A percentile compares a stretch with the other conserved stretches of the same genome.
phyloP scores from a whole-genome alignment of 2,888 invertebrate species.

The Epistrophe eligans region DNA sequence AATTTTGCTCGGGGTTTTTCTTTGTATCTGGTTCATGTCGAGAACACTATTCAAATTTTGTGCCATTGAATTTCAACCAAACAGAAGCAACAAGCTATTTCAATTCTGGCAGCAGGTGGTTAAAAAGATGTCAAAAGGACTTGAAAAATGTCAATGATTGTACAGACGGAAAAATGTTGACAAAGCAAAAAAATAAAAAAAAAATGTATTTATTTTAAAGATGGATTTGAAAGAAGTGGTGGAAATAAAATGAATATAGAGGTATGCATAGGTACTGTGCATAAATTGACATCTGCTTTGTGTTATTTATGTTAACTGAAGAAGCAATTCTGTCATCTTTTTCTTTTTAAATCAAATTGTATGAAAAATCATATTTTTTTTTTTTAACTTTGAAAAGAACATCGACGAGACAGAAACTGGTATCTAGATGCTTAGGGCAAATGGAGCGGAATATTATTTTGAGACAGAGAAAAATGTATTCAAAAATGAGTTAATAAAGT shows the following conservation, averaged over 20 bases:
- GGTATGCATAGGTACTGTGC: too few relatives aligned
- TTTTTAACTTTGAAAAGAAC: slow-evolving; percentile 5
- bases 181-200: background rate
- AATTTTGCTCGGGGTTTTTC: slow-evolving; percentile 18
- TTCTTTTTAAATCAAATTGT: slow-evolving; percentile 24
- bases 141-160: slow-evolving; percentile 32
- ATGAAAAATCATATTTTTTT: background rate
- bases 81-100: slow-evolving; percentile 54
- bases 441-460: background rate
- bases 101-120: slow-evolving; percentile 48
- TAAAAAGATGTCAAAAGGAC: slow-evolving; percentile 39
- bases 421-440: background rate
- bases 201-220: background rate
- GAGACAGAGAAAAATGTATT: background rate
- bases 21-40: slow-evolving; percentile 42
- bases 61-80: slow-evolving; percentile 51
- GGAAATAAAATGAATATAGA: background rate
- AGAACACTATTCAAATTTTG: slow-evolving; percentile 42
- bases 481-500: background rate
- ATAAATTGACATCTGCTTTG: slow-evolving; percentile 25
- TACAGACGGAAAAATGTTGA: slow-evolving; percentile 14
- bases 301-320: slow-evolving; percentile 27
- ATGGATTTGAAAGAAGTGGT: slow-evolving; percentile 20
- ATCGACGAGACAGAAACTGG: background rate
- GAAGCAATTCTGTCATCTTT: background rate